A percentile compares a stretch with the other conserved stretches of the same genome.
These are phyloP conservation scores for Cardiocondyla obscurior DNA, from an alignment of 1,140 invertebrate species.

Conservation along the genomic window DNA sequence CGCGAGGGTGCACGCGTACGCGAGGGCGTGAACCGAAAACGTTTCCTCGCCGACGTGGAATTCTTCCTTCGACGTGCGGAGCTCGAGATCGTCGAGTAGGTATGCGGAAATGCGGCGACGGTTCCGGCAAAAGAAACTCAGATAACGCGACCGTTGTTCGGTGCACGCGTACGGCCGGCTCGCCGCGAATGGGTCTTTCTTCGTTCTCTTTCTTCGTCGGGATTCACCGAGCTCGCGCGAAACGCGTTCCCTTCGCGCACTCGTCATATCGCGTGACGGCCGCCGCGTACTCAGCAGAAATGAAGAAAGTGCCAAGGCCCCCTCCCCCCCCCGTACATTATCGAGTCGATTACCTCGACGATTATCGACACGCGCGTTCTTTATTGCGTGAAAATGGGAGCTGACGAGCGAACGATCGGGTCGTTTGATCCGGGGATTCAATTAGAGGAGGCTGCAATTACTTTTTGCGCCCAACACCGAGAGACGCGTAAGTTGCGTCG, in stretches of 20 bases:
- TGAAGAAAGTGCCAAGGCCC: constrained; percentile 27
- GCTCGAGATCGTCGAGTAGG: constrained; percentile 38
- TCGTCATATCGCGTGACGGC: constrained; percentile 10
- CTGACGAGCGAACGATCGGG: background rate
- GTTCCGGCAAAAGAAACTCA: background rate
- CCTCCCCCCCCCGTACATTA: too few species aligned
- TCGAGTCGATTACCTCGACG: constrained; percentile 1
- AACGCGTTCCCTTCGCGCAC: background rate
- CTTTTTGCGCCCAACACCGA: background rate
- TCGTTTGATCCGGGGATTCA: background rate
- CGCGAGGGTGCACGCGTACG: constrained; percentile 6
- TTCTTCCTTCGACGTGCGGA: constrained; percentile 63
- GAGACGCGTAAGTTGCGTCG: background rate
- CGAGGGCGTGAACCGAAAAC: constrained; percentile 61
- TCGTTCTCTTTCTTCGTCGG: background rate
- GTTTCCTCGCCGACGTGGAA: constrained; percentile 51
- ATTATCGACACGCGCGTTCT: constrained; percentile 35
- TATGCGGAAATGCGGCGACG: constrained; percentile 29
- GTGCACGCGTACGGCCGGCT: background rate
- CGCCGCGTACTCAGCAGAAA: constrained; percentile 17
- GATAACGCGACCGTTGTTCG: constrained; percentile 18
- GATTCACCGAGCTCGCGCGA: background rate
- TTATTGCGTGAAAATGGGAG: background rate
- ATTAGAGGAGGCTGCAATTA: background rate
- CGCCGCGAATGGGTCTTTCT: background rate